Percentiles rank a stretch among this genome's conserved stretches.
These are phyloP conservation scores for Acrobasis consociella DNA, from an alignment of 2,888 invertebrate genomes.

Conservation along the genomic window DNA sequence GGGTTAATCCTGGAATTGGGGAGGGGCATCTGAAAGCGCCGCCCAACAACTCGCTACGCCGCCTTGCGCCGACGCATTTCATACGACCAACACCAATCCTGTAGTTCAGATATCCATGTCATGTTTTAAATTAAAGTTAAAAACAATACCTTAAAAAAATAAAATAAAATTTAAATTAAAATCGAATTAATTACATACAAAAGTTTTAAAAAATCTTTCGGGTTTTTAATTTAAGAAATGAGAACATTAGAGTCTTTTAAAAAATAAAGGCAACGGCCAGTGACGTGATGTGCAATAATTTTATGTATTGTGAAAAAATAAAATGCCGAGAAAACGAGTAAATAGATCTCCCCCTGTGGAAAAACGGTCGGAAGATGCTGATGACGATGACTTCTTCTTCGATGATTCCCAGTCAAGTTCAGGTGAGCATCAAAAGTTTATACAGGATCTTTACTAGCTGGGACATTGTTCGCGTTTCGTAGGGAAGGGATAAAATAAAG, in stretches of 20 bases:
- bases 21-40: constrained; percentile 68
- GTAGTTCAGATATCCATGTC: constrained; percentile 29
- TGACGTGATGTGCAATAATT: constrained; percentile 37
- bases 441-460: too few relatives aligned
- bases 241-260: not conserved
- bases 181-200: not conserved
- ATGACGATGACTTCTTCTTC: constrained; percentile 75
- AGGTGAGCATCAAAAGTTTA: constrained; percentile 43
- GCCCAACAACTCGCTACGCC: constrained; percentile 61
- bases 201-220: constrained; percentile 16
- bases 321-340: constrained; percentile 72
- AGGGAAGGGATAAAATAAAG: too few relatives aligned
- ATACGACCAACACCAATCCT: constrained; percentile 59
- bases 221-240: not conserved
- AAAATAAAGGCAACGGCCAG: constrained; percentile 37
- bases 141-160: too few relatives aligned
- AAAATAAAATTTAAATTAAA: not conserved
- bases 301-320: constrained; percentile 43
- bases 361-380: constrained; percentile 61
- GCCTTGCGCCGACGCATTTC: constrained; percentile 64
- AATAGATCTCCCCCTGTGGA: constrained; percentile 62
- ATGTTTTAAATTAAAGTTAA: not conserved
- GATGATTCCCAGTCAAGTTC: constrained; percentile 75
- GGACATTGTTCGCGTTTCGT: too few relatives aligned
- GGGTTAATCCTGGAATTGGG: constrained; percentile 49